Percentiles rank a stretch among this genome's conserved stretches.
phyloP scores from a whole-genome alignment of 2,888 invertebrate genomes.

The Plagodis pulveraria region DNA sequence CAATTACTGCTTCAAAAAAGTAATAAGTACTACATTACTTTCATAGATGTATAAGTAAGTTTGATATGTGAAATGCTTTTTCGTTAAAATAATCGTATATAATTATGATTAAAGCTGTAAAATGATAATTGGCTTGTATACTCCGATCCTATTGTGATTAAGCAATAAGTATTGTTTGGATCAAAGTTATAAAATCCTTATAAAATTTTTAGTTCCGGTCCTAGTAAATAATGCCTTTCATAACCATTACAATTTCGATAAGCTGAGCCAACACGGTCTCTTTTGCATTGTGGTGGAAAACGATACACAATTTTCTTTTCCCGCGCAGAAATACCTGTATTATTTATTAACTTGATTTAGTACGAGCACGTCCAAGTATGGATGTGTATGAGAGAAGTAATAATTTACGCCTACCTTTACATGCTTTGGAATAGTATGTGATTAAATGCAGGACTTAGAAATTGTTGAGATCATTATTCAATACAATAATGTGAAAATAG shows the following conservation, averaged over 20 bases:
- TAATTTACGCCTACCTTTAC: conserved; percentile 41
- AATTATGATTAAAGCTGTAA: too few species aligned
- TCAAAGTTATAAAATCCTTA: too few species aligned
- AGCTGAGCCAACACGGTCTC: background rate
- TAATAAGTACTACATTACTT: too few species aligned
- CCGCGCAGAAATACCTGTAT: conserved; percentile 26
- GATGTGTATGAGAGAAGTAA: conserved; percentile 28
- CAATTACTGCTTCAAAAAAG: too few species aligned
- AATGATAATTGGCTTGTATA: too few species aligned
- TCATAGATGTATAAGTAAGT: too few species aligned
- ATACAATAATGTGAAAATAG: too few species aligned
- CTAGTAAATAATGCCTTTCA: background rate
- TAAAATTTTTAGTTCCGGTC: too few species aligned
- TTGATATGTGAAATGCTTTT: too few species aligned
- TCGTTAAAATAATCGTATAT: too few species aligned
- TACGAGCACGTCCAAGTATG: conserved; percentile 46
- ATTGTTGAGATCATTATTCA: background rate
- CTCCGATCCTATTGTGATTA: too few species aligned
- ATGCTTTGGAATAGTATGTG: conserved; percentile 20
- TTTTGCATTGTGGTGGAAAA: conserved; percentile 21
- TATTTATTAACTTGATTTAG: conserved; percentile 56
- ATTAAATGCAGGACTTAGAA: conserved; percentile 22
- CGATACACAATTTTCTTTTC: conserved; percentile 23
- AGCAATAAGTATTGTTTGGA: too few species aligned
- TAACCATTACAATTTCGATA: conserved; percentile 3